Conservation (phyloP, 2,888 invertebrate genomes). For the Agrotis puta region DNA sequence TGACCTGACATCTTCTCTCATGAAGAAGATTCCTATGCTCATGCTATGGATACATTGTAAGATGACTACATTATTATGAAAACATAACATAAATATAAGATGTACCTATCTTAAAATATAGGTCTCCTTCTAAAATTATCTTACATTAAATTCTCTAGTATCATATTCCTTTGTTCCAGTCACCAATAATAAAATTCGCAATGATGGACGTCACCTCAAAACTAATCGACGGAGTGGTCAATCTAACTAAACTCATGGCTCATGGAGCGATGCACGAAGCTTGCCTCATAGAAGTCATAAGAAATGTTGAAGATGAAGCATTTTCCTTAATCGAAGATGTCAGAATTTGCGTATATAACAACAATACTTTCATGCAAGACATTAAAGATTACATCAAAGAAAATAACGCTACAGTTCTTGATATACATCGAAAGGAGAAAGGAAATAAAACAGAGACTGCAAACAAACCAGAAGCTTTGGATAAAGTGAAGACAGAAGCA, state of each 20-base stretch:
- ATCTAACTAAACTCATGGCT: slow-evolving; percentile 85
- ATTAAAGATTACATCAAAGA: slow-evolving; percentile 71
- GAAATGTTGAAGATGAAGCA: slow-evolving; percentile 84
- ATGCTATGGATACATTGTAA: too few relatives aligned
- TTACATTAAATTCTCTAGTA: too few relatives aligned
- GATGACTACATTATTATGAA: too few relatives aligned
- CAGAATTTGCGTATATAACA: slow-evolving; percentile 74
- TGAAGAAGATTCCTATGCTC: too few relatives aligned
- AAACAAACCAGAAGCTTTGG: neutral
- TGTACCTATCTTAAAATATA: too few relatives aligned
- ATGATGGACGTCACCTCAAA: slow-evolving; percentile 86
- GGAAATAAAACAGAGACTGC: slow-evolving; percentile 18
- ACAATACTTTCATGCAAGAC: slow-evolving; percentile 67
- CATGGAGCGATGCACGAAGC: slow-evolving; percentile 90
- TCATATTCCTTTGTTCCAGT: slow-evolving; percentile 73
- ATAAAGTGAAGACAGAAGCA: neutral
- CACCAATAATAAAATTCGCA: slow-evolving; percentile 82
- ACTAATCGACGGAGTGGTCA: slow-evolving; percentile 82
- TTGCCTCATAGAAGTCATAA: slow-evolving; percentile 87
- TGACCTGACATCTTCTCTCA: too few relatives aligned
- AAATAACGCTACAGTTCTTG: slow-evolving; percentile 84
- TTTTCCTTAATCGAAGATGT: slow-evolving; percentile 74
- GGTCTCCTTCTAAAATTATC: too few relatives aligned
- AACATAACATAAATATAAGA: too few relatives aligned
- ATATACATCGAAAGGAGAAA: slow-evolving; percentile 64